phyloP scores from a whole-genome alignment of 1,140 invertebrate species.

The Lamellibrachia luymesi region DNA sequence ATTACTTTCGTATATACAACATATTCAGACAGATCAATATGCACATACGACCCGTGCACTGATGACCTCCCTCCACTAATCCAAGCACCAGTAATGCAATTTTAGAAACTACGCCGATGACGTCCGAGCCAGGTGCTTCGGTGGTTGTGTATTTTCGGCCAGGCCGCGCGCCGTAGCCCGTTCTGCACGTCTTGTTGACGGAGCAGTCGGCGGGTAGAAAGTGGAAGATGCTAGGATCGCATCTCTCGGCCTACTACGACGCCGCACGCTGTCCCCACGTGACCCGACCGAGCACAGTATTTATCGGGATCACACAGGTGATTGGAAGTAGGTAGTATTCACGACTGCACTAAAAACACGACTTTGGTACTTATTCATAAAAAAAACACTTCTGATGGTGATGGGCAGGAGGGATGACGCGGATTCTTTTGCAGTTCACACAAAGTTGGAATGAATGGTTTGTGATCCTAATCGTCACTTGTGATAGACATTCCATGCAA shows the following conservation, averaged over 20 bases:
- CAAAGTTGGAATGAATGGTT: not conserved
- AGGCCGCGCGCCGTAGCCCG: too few species aligned
- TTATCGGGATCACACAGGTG: not conserved
- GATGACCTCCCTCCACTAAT: not conserved
- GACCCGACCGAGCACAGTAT: not conserved
- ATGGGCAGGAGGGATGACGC: too few species aligned
- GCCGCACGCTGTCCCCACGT: not conserved
- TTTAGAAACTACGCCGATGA: not conserved
- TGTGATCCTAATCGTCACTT: too few species aligned
- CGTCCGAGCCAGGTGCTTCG: not conserved
- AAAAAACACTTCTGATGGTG: not conserved
- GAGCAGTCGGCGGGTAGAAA: not conserved
- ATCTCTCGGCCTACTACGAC: not conserved
- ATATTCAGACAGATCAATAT: not conserved
- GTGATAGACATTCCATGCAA: too few species aligned
- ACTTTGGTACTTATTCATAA: not conserved
- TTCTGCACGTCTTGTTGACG: not conserved
- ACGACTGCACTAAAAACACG: not conserved
- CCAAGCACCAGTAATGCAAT: not conserved
- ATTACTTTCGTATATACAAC: not conserved
- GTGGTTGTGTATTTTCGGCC: not conserved
- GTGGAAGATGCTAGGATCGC: not conserved
- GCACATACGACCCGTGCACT: not conserved
- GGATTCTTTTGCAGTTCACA: not conserved
- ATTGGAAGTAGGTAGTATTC: not conserved